phyloP scores from a whole-genome alignment of 2,888 invertebrate species.

The Cephus sareptanus region DNA sequence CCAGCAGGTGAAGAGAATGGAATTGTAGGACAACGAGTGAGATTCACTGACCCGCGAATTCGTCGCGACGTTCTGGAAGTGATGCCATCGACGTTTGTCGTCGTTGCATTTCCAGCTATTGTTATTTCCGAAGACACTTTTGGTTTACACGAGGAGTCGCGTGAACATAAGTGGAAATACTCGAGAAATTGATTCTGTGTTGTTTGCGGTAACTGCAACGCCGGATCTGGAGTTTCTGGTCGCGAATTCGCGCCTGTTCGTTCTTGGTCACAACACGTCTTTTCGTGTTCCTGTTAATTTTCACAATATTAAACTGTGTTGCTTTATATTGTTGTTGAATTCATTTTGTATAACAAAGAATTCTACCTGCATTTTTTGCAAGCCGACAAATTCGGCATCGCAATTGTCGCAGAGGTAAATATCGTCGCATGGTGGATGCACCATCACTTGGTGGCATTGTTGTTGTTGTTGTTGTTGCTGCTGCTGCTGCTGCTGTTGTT shows the following conservation, averaged over 20 bases:
- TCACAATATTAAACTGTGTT: conserved; percentile 4
- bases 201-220: conserved; percentile 40
- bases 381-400: conserved; percentile 77
- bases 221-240: conserved; percentile 57
- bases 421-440: conserved; percentile 72
- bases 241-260: conserved; percentile 64
- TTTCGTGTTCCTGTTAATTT: conserved; percentile 66
- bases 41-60: conserved; percentile 64
- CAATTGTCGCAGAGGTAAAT: conserved; percentile 82
- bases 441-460: conserved; percentile 66
- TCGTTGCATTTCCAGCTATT: conserved; percentile 14
- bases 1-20: conserved; percentile 70
- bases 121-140: neutral
- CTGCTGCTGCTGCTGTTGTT: conserved; percentile 47
- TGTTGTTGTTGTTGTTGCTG: conserved; percentile 52
- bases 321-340: neutral
- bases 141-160: conserved; percentile 22
- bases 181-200: conserved; percentile 66
- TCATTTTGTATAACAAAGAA: neutral
- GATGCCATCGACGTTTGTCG: conserved; percentile 16
- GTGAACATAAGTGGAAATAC: conserved; percentile 65
- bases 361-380: conserved; percentile 69
- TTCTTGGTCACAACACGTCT: conserved; percentile 63
- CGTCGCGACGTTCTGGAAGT: conserved; percentile 60
- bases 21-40: conserved; percentile 67